Conservation (phyloP, 2,113 vertebrate genomes). For the Leucoraja erinaceus region DNA sequence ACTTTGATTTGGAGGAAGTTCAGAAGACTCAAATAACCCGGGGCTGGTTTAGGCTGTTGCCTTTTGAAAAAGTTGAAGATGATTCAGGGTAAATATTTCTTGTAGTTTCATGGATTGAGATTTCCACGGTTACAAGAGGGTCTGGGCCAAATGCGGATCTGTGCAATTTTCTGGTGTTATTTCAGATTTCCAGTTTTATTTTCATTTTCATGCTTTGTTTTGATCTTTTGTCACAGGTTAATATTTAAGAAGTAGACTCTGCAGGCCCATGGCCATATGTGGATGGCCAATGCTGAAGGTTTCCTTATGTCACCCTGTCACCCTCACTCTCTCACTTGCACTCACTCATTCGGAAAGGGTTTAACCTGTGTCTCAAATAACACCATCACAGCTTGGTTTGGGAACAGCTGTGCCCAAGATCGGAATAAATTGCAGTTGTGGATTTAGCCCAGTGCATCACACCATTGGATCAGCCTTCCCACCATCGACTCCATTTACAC, state of each 20-base stretch:
- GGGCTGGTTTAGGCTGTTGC: slow-evolving; percentile 81
- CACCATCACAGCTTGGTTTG: neutral
- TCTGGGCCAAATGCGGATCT: no score
- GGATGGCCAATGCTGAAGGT: neutral
- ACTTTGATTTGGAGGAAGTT: slow-evolving; percentile 64
- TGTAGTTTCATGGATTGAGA: neutral
- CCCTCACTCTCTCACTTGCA: neutral
- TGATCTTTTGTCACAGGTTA: neutral
- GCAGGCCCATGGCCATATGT: neutral
- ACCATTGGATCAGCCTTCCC: no score
- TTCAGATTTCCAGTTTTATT: no score
- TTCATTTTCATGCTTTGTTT: neutral
- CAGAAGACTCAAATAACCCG: slow-evolving; percentile 54
- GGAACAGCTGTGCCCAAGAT: no score
- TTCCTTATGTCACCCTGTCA: no score
- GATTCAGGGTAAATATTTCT: slow-evolving; percentile 59
- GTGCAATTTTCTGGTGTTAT: no score
- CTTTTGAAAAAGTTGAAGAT: slow-evolving; percentile 62
- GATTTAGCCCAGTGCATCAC: no score
- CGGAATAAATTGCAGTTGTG: no score
- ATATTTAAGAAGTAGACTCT: neutral
- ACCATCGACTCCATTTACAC: no score
- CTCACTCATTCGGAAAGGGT: neutral
- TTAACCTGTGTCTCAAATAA: neutral
- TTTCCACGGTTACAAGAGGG: neutral